phyloP scores from a whole-genome alignment of 2,797 vertebrate genomes.

The Argentina silus region DNA sequence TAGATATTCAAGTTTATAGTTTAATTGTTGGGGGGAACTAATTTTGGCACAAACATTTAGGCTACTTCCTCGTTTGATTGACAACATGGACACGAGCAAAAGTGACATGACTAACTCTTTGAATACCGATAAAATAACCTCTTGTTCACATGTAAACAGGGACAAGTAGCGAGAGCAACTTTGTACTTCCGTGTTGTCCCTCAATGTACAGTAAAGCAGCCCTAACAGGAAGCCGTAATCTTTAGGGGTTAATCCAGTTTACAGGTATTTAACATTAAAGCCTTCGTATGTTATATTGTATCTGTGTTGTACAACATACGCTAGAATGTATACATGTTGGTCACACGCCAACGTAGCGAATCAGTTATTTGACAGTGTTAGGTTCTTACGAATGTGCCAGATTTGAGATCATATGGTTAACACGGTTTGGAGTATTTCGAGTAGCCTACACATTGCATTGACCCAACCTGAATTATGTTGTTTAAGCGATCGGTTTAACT shows the following conservation, averaged over 20 bases:
- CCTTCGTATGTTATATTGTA: not conserved
- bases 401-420: not conserved
- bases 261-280: slow-evolving; percentile 23
- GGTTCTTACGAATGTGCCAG: not conserved
- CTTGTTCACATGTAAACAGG: no score
- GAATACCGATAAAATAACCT: no score
- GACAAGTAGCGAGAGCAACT: not conserved
- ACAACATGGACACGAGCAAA: not conserved
- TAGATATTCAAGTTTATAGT: not conserved
- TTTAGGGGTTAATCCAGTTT: slow-evolving; percentile 24
- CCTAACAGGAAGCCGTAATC: slow-evolving; percentile 26
- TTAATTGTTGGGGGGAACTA: not conserved
- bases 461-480: not conserved
- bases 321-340: not conserved
- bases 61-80: slow-evolving; percentile 5
- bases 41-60: not conserved
- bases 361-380: not conserved
- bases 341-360: not conserved
- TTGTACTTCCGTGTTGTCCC: slow-evolving; percentile 19
- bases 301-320: not conserved
- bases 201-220: slow-evolving; percentile 10
- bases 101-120: not conserved
- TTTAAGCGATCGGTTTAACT: not conserved
- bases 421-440: not conserved
- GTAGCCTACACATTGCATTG: not conserved